Percentiles rank a stretch among this genome's conserved stretches.
phyloP scores from a whole-genome alignment of 2,113 vertebrate species.

The Gopherus flavomarginatus region DNA sequence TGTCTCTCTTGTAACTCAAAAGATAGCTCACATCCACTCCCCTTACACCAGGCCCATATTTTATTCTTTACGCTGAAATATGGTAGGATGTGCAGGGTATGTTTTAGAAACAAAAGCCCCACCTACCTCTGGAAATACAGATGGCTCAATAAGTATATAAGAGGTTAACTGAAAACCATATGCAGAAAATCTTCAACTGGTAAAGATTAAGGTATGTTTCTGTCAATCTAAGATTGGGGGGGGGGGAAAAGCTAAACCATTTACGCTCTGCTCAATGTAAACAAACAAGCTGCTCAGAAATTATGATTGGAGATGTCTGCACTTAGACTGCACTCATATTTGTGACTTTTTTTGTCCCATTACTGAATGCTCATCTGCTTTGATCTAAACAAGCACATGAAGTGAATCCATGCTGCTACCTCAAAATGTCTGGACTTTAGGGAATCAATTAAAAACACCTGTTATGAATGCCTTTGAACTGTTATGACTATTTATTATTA shows the following conservation, averaged over 20 bases:
- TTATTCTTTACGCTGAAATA: not conserved
- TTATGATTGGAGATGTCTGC: not conserved
- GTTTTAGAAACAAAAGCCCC: not conserved
- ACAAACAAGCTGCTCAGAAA: not conserved
- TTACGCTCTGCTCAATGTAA: not conserved
- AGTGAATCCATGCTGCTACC: not conserved
- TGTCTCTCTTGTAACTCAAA: not conserved
- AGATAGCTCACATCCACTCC: no score
- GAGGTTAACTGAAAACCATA: not conserved
- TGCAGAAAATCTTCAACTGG: not conserved
- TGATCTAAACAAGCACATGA: not conserved
- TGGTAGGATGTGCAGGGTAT: not conserved
- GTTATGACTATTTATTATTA: not conserved
- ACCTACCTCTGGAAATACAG: not conserved
- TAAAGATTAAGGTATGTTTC: not conserved
- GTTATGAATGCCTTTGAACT: conserved; percentile 5
- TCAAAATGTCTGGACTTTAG: not conserved
- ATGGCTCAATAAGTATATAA: not conserved
- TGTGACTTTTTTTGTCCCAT: no score
- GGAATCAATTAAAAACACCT: conserved; percentile 19
- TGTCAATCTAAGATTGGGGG: not conserved
- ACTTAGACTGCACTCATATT: not conserved
- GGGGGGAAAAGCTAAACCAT: not conserved
- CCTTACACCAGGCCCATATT: not conserved
- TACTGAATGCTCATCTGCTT: not conserved